A percentile compares a stretch with the other conserved stretches of the same genome.
These are phyloP conservation scores for Lepidothrix coronata DNA, from an alignment of 2,113 vertebrate species.

Conservation along the genomic window DNA sequence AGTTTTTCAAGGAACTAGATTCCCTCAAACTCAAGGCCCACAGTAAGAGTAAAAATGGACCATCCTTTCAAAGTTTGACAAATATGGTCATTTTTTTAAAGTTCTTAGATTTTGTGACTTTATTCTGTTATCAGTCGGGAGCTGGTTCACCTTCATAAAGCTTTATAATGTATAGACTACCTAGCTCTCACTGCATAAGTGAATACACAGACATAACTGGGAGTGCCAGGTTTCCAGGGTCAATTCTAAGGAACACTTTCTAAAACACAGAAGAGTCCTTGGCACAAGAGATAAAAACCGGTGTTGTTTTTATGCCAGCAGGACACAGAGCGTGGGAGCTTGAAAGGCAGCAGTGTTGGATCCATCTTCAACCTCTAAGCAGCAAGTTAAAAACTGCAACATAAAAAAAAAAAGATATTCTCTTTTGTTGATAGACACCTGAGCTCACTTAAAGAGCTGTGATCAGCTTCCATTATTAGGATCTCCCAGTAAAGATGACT, in stretches of 20 bases:
- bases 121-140: background rate
- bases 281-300: background rate
- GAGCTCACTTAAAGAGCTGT: background rate
- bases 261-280: background rate
- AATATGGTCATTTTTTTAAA: background rate
- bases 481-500: background rate
- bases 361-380: background rate
- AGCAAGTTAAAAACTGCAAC: background rate
- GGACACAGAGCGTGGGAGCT: background rate
- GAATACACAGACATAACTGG: background rate
- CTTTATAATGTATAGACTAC: background rate
- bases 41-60: background rate
- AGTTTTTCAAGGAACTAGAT: background rate
- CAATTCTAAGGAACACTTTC: background rate
- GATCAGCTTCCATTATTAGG: background rate
- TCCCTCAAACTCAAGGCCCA: background rate
- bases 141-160: background rate
- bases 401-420: background rate
- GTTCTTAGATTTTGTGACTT: background rate
- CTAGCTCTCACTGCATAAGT: background rate
- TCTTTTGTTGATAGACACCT: background rate
- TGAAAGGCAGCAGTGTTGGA: background rate
- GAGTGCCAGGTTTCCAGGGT: background rate
- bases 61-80: background rate
- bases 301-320: background rate